Percentiles rank a stretch among this genome's conserved stretches.
Evolutionary conservation across 2,888 invertebrate genomes (phyloP).

Genomic region (Leptopilina drosophilae): DNA sequence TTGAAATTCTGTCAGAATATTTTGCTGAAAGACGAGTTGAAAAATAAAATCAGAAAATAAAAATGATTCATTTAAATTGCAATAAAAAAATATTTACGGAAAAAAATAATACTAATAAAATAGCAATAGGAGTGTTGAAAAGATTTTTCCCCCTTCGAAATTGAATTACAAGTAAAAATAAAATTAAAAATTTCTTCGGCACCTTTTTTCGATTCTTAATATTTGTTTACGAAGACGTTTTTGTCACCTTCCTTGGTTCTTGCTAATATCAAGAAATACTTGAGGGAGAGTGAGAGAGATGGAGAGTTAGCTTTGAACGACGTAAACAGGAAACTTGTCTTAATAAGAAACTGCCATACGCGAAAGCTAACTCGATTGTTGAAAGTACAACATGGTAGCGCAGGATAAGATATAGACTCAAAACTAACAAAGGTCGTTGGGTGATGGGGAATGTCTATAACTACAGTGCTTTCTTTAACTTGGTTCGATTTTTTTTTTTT

Average conservation of each 20-base stretch:
- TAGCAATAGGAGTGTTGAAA: too few species aligned
- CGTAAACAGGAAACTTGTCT: conserved; percentile 32
- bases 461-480: conserved; percentile 24
- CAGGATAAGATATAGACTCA: conserved; percentile 20
- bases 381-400: conserved; percentile 16
- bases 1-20: too few species aligned
- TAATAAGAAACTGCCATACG: conserved; percentile 36
- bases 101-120: too few species aligned
- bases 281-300: conserved; percentile 3
- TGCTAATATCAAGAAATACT: conserved; percentile 15
- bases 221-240: conserved; percentile 22
- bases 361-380: conserved; percentile 37
- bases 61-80: too few species aligned
- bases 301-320: conserved; percentile 9
- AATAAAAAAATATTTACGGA: too few species aligned
- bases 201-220: neutral
- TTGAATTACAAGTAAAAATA: too few species aligned
- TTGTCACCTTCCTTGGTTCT: neutral
- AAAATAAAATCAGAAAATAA: too few species aligned
- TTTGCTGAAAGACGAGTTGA: too few species aligned
- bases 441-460: conserved; percentile 12
- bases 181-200: too few species aligned
- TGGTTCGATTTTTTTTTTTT: conserved; percentile 30
- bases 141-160: too few species aligned
- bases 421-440: conserved; percentile 31